phyloP scores from a whole-genome alignment of 2,113 vertebrate genomes.

The Leptobrachium leishanense region DNA sequence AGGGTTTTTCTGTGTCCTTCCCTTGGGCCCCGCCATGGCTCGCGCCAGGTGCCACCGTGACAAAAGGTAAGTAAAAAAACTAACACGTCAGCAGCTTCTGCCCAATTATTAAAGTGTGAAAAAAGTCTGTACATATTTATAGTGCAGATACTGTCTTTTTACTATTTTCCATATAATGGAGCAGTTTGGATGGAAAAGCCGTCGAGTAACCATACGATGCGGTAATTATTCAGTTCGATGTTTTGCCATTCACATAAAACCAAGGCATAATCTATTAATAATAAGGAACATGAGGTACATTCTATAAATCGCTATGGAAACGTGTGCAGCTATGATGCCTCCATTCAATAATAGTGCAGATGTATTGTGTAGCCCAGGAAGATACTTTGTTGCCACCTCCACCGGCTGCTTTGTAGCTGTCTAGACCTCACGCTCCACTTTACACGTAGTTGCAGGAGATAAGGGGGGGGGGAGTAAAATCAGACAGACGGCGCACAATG shows the following conservation, averaged over 20 bases:
- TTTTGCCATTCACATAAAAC: background rate
- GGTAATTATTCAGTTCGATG: too few species aligned
- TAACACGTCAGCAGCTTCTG: too few species aligned
- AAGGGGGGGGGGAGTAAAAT: background rate
- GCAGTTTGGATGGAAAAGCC: too few species aligned
- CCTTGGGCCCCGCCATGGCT: too few species aligned
- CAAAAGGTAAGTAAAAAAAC: too few species aligned
- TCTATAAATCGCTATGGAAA: conserved; percentile 1
- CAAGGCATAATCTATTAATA: background rate
- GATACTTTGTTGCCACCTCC: background rate
- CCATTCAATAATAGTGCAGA: background rate
- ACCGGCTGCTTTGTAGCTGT: background rate
- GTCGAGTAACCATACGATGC: too few species aligned
- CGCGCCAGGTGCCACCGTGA: too few species aligned
- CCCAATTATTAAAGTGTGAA: too few species aligned
- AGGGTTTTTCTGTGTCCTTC: too few species aligned
- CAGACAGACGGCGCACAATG: conserved; percentile 2
- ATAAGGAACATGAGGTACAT: background rate
- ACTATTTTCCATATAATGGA: too few species aligned
- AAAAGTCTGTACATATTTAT: too few species aligned
- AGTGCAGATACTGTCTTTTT: too few species aligned
- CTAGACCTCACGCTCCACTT: background rate
- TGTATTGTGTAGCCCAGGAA: conserved; percentile 10
- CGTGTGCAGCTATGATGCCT: background rate
- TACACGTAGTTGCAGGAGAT: background rate